Base-by-base conservation (phyloP, 2,888 invertebrate species). In the Lingula anatina region DNA sequence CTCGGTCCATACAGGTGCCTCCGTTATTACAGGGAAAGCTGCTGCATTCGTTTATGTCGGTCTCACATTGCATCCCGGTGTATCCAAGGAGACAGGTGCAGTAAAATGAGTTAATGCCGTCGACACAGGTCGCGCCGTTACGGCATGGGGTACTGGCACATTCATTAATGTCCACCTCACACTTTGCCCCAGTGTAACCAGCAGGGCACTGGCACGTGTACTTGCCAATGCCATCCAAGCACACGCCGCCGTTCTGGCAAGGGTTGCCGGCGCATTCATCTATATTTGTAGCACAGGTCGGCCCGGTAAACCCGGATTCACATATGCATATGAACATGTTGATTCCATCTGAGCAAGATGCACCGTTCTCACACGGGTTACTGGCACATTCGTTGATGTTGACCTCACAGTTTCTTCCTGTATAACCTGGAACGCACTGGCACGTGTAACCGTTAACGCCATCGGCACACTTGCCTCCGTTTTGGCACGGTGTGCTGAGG, bases 241-340 rank as follows among this genome's bases (percentile, higher is more conserved):
- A 75, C 1, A 20, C 40, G 2, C 63, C 95, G 1, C 92, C 92
- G 64, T 94, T 92, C 66, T 88, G 87, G 67, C 95, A 96, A 0
- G 94, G 94, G 0, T 88, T 87, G 55, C 86, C 87, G 0, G 89
- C 88, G 71, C 96, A 96, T 75, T 90, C 90, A 74, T 93, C n/a
- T n/a, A n/a, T n/a, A n/a, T n/a, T n/a, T n/a, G n/a, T n/a, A n/a
- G n/a, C n/a, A n/a, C n/a, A n/a, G n/a, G n/a, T n/a, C n/a, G n/a
- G n/a, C n/a, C n/a, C n/a, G n/a, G n/a, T n/a, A n/a, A n/a, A n/a
- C n/a, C 92, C 93, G 0, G 88, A 85, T 65, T 90, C 89, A 76
- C 96, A 96, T 72, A 92, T 92, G 77, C 96, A 96, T 56, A 89
- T 87, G 77, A 90, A 96, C 72, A 92, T 88, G 74, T 95, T 94